These are phyloP conservation scores for Syrista parreyssii DNA, from an alignment of 2,888 invertebrate genomes.

Conservation along the genomic window DNA sequence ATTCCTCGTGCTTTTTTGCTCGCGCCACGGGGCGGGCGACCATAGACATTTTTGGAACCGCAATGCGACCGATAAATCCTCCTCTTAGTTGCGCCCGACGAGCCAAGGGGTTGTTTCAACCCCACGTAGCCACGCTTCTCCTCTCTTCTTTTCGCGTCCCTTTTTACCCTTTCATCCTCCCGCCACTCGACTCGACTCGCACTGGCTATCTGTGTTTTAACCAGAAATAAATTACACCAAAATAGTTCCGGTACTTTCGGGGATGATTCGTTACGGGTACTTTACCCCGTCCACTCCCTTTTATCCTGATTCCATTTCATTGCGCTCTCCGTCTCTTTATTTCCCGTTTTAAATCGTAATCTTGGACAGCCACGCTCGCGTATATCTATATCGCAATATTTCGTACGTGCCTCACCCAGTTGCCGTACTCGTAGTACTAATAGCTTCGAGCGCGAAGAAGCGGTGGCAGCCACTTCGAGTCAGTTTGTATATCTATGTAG, in stretches of 20 bases:
- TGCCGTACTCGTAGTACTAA: background rate
- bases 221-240: slow-evolving; percentile 36
- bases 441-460: background rate
- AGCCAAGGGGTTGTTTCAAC: slow-evolving; percentile 32
- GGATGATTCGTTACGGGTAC: background rate
- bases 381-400: background rate
- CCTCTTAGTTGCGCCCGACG: slow-evolving; percentile 22
- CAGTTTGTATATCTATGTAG: background rate
- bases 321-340: background rate
- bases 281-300: background rate
- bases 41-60: slow-evolving; percentile 38
- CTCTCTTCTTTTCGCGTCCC: background rate
- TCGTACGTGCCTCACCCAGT: background rate
- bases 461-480: background rate
- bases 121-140: slow-evolving; percentile 18
- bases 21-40: slow-evolving; percentile 30
- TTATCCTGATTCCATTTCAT: background rate
- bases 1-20: slow-evolving; percentile 7
- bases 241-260: slow-evolving; percentile 3
- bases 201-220: slow-evolving; percentile 27
- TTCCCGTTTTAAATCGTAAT: background rate
- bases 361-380: background rate
- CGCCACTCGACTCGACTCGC: slow-evolving; percentile 25
- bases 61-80: slow-evolving; percentile 50
- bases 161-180: background rate